A percentile compares a stretch with the other conserved stretches of the same genome.
These are phyloP conservation scores for Thamnaconus septentrionalis DNA, from an alignment of 2,113 vertebrate genomes.

Conservation along the genomic window DNA sequence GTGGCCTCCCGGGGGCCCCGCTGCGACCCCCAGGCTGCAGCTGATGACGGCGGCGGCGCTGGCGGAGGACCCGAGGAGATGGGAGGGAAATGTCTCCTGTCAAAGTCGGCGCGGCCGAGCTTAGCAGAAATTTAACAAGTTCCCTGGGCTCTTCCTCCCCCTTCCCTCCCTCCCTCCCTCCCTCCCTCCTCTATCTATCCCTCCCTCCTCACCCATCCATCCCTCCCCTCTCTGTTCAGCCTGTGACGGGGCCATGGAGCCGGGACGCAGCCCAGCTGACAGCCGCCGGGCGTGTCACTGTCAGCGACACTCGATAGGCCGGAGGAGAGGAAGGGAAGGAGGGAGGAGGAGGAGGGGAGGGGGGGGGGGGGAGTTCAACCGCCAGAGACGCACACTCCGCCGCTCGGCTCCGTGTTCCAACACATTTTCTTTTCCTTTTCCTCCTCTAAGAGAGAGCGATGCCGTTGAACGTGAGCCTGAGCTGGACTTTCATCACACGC, in stretches of 20 bases:
- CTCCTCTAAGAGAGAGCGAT: no score
- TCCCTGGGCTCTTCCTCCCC: constrained; percentile 58
- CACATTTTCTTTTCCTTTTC: no score
- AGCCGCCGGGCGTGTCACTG: constrained; percentile 68
- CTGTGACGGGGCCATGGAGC: constrained; percentile 59
- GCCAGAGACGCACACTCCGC: no score
- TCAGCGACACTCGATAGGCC: constrained; percentile 65
- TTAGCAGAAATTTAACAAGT: constrained; percentile 76
- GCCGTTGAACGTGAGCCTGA: no score
- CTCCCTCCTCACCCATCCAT: no score
- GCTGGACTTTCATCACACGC: no score
- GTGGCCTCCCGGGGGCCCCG: constrained; percentile 45
- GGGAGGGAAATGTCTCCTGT: constrained; percentile 72
- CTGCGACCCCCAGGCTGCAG: constrained; percentile 55
- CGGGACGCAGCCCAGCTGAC: constrained; percentile 65
- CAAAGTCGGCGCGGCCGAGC: constrained; percentile 69
- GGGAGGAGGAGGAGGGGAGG: constrained; percentile 24
- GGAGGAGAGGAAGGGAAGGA: constrained; percentile 30
- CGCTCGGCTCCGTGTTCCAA: no score
- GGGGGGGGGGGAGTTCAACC: no score
- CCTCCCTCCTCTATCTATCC: no score
- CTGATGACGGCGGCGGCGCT: constrained; percentile 63
- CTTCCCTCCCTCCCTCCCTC: no score
- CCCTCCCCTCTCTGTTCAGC: constrained; percentile 39
- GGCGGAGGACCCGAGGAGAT: constrained; percentile 63